Base-by-base conservation (phyloP, 2,797 vertebrate species). In the Lemur catta region DNA sequence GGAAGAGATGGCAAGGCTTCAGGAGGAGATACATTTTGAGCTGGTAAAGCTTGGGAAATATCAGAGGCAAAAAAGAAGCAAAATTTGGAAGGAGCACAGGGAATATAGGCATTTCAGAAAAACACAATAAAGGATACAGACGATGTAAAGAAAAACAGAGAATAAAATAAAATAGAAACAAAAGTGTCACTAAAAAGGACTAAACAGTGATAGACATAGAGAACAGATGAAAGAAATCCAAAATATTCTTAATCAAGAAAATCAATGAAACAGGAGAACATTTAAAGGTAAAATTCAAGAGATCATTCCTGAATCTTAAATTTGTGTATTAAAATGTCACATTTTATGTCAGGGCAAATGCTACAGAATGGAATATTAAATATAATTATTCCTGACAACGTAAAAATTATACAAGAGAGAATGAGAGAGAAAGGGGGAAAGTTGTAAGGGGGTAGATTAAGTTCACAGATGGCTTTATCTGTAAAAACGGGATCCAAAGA, bases 281-380 rank as follows among this genome's bases (percentile, higher is more conserved):
- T 59, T 67, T n/a, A 20, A 89, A 71, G 59, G 12, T 93, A 82
- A 93, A 91, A 69, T 75, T 93, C 33, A 85, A 75, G 74, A 85
- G 26, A 35, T 15, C 7, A 41, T 95, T 55, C 69, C 55, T 88
- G 3, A 22, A 15, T 67, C 65, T 96, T 93, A 55, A 67, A 65
- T 65, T 38, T 74, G 17, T 48, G 4, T 43, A 24, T 80, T 63
- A 43, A 92, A 85, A 80, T 55, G 35, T 4, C 17, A 57, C 1
- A 84, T 13, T 13, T 20, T 41, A 17, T 13, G 26, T 72, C 67
- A 35, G 10, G 13, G 22, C 41, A 59, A 84, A 28, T 55, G 35
- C 22, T 84, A 41, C 14, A 33, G 14, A 28, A 57, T 38, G 7
- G 20, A 75, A 59, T 69, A n/a, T 41, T 55, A 50, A 82, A 30